These are phyloP conservation scores for Aegotheles bennettii DNA, from an alignment of 2,113 vertebrate genomes.

Conservation along the genomic window DNA sequence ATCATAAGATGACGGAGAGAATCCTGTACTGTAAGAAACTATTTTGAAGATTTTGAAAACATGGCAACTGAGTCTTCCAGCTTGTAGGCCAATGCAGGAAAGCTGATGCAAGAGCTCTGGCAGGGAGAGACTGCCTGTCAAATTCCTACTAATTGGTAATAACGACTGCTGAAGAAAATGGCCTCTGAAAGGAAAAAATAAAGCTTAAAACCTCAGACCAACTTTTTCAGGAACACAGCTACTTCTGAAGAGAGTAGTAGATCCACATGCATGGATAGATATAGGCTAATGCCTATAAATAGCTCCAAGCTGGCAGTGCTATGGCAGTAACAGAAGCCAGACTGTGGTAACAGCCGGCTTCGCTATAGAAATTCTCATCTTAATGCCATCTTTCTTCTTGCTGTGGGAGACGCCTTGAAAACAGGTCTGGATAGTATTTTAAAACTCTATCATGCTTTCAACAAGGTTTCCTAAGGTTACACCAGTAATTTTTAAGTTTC, in stretches of 20 bases:
- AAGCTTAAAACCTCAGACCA: neutral
- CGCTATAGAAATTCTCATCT: constrained; percentile 38
- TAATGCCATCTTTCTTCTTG: constrained; percentile 23
- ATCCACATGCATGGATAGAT: neutral
- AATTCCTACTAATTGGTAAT: neutral
- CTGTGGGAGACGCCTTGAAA: neutral
- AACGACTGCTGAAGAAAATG: neutral
- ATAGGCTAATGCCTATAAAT: constrained; percentile 24
- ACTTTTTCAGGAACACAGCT: constrained; percentile 13
- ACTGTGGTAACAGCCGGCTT: neutral
- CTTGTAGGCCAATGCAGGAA: neutral
- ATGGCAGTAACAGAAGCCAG: constrained; percentile 24
- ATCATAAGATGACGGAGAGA: neutral
- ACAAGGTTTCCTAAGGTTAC: neutral
- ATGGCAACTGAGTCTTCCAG: neutral
- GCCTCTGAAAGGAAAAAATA: neutral
- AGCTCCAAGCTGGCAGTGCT: neutral
- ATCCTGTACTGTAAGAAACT: neutral
- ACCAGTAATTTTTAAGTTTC: neutral
- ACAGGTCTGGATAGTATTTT: neutral
- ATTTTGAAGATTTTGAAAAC: neutral
- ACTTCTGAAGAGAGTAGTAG: constrained; percentile 13
- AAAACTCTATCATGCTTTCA: neutral
- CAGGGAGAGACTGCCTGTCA: neutral
- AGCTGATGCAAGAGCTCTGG: neutral